Evolutionary conservation across 2,797 vertebrate genomes (phyloP), one percentile per base, ranked within the genome.

Genomic region (Halcyon badia): DNA sequence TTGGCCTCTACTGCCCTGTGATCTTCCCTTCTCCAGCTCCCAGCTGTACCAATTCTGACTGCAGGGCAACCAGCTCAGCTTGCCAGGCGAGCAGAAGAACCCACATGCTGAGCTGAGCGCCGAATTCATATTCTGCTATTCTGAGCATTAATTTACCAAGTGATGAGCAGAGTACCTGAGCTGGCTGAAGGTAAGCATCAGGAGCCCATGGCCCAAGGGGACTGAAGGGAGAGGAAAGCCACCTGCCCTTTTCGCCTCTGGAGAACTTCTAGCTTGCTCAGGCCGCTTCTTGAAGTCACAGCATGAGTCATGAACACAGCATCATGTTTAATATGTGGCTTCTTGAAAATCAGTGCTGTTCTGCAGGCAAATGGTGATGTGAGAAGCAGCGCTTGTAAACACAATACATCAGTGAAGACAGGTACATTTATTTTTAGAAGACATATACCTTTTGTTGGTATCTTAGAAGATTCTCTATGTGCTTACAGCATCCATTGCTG

Each of bases 311-410:
- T 8, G 1, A 65, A 37, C 51, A 28, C 44, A 33, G 62, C 68
- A 68, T 80, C 68, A 3, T 46, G 56, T 84, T 22, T 73, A 64
- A 37, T 73, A 11, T 1, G 37, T 65, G 78, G 68, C 86, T 90
- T 77, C 83, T 89, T 57, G 81, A 94, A 84, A 73, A 77, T 66
- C 70, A 85, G 71, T 60, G 48, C 31, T 80, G 71, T 58, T 90
- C 46, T 73, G 56, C 71, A 68, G 75, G 54, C 81, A 64, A 20
- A n/a, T 33, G 42, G 25, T 70, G 81, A 76, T 71, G 68, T 72
- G 58, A 91, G 64, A 41, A 81, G 52, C 48, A 26, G 25, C 70
- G 87, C 57, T 37, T 72, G 66, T 81, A 49, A 89, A 65, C 62
- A 80, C 30, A 76, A 44, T 52, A 57, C 1, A 0, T 83, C 92